Evolutionary conservation across 2,888 invertebrate genomes (phyloP), one percentile per base, ranked within the genome.

Genomic region (Petrophora chlorosata): DNA sequence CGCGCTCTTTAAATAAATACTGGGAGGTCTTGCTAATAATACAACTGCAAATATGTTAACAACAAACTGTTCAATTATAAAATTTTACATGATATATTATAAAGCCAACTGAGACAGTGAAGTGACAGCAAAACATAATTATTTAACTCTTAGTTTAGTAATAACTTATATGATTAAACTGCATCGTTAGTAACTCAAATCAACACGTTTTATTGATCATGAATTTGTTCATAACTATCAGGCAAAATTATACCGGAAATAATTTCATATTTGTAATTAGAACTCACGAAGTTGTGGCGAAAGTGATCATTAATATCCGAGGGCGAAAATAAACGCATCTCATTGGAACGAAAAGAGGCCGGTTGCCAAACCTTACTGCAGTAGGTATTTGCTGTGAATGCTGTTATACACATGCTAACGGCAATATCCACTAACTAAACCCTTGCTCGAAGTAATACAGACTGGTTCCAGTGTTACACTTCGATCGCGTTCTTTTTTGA

Each of bases 301-400:
- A 60, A 61, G 56, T 50, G 56, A 52, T 39, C 57, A 52, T 60
- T 60, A 61, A 54, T 51, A 56, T 41, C 28, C 35, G 45, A 59
- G 62, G 53, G 64, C 61, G 52, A 66, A 66, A 70, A 67, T 70
- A 72, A 72, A 72, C 62, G 59, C 67, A 63, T 68, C 60, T 53
- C 45, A 52, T 53, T 56, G 65, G 57, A 57, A 61, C 48, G 55
- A 44, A 58, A 59, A 59, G 58, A 48, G 61, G 59, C 60, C 63
- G 61, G 63, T 61, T 67, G 69, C 67, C 71, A 70, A 56, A 49
- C 32, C 22, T 41, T 33, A 39, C 15, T 49, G 43, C 48, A 53
- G 38, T n/a, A n/a, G n/a, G n/a, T 39, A 53, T 34, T 42, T 34
- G 43, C 17, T 42, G 36, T 35, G 33, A 17, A 32, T 23, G 17